These are phyloP conservation scores for Ips typographus DNA, from an alignment of 1,140 invertebrate genomes.

Conservation along the genomic window DNA sequence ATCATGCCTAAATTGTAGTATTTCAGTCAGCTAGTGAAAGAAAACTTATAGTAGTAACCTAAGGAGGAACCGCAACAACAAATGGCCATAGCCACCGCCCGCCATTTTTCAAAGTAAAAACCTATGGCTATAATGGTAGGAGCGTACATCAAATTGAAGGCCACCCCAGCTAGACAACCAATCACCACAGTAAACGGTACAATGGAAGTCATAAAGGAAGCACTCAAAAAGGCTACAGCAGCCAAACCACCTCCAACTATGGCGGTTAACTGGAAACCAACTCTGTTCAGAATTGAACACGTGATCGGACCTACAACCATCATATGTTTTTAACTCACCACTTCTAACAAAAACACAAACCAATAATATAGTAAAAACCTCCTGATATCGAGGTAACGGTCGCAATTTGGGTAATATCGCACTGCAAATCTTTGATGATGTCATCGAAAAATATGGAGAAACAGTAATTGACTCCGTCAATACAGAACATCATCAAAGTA, in stretches of 20 bases:
- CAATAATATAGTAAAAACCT: slow-evolving; percentile 71
- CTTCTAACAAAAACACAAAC: slow-evolving; percentile 49
- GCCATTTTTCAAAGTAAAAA: slow-evolving; percentile 79
- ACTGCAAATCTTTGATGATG: slow-evolving; percentile 59
- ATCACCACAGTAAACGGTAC: slow-evolving; percentile 62
- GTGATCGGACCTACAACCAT: slow-evolving; percentile 75
- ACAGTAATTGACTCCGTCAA: slow-evolving; percentile 77
- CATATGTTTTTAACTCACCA: slow-evolving; percentile 12
- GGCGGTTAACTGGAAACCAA: slow-evolving; percentile 70
- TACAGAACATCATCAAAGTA: slow-evolving; percentile 66
- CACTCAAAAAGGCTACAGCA: slow-evolving; percentile 58
- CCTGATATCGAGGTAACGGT: slow-evolving; percentile 66
- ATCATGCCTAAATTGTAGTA: slow-evolving; percentile 59
- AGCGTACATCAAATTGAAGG: slow-evolving; percentile 85
- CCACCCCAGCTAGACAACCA: slow-evolving; percentile 73
- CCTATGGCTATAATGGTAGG: slow-evolving; percentile 77
- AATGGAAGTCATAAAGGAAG: slow-evolving; percentile 59
- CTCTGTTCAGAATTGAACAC: slow-evolving; percentile 70
- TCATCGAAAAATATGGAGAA: slow-evolving; percentile 65
- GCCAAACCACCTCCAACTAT: slow-evolving; percentile 67
- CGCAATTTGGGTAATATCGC: slow-evolving; percentile 59
- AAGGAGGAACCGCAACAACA: slow-evolving; percentile 79
- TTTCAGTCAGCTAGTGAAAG: neutral
- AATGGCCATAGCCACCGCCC: slow-evolving; percentile 76
- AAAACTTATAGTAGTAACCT: slow-evolving; percentile 11